Percentiles rank a stretch among this genome's conserved stretches.
These are phyloP conservation scores for Artibeus lituratus DNA, from an alignment of 2,797 vertebrate genomes.

Conservation along the genomic window DNA sequence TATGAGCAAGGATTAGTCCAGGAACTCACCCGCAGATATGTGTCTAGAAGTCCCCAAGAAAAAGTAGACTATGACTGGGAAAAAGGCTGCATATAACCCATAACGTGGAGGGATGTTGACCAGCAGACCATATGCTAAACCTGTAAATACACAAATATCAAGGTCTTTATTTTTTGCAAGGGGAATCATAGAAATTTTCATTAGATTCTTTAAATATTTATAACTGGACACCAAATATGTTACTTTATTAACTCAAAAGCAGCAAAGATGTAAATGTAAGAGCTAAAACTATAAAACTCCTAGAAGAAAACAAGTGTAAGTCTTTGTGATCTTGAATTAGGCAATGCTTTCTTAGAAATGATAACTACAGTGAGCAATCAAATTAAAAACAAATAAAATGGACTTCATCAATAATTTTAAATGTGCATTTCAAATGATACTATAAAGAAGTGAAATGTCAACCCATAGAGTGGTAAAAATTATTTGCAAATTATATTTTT, in stretches of 20 bases:
- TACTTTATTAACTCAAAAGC: neutral
- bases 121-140: constrained; percentile 93
- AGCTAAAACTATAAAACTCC: neutral
- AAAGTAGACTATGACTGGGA: constrained; percentile 92
- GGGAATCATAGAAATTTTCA: neutral
- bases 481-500: neutral
- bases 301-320: neutral
- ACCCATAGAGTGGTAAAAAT: neutral
- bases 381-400: neutral
- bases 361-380: neutral
- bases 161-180: neutral
- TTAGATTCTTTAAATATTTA: neutral
- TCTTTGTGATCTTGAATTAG: neutral
- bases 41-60: constrained; percentile 96
- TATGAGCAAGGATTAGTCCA: neutral
- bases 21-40: constrained; percentile 93
- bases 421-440: neutral
- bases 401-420: neutral
- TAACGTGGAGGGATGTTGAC: constrained; percentile 90
- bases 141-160: constrained; percentile 77
- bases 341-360: constrained; percentile 17
- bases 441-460: neutral
- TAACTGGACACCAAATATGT: neutral
- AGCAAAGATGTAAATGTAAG: neutral
- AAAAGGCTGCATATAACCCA: constrained; percentile 95